Evolutionary conservation across 2,888 invertebrate genomes (phyloP), one percentile per base, ranked within the genome.

Genomic region (Ochlodes sylvanus): DNA sequence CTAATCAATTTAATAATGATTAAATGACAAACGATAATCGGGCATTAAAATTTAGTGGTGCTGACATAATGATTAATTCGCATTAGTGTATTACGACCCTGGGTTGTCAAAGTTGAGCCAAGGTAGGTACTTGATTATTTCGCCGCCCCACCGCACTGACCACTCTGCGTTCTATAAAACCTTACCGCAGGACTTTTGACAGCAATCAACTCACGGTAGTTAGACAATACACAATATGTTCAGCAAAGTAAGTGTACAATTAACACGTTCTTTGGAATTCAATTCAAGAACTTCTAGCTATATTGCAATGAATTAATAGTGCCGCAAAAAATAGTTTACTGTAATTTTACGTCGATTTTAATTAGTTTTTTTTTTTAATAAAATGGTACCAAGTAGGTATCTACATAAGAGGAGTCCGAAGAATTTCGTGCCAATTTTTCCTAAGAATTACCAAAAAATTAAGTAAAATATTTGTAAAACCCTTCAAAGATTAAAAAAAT

Each of bases 141-240:
- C 78, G 74, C 79, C 81, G 70, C 77, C 68, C 72, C 38, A 38
- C 70, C 63, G 68, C 77, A 73, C 71, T 70, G 74, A 15, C 44
- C 44, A 47, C 17, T 9, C 17, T 17, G 17, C 15, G 27, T 80
- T 84, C 80, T 88, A 90, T 89, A 89, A 83, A 90, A 88, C 81
- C 85, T 85, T 85, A 84, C 50, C 69, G 75, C 80, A 73, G 75
- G 76, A 74, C 76, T 70, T 77, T 79, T 84, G 81, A 84, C 81
- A 89, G 82, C 82, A 88, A 87, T 88, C 85, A 81, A 80, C 79
- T 78, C 76, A 77, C 73, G 78, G 79, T 82, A 80, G 79, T 82
- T 78, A 78, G 77, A 82, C 80, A 75, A 79, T 76, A 83, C 80
- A 83, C 76, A 75, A 82, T 77, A 88, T 88, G 88, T 87, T 87